Conservation (phyloP, 2,797 vertebrate genomes). For the Acanthurus tractus region DNA sequence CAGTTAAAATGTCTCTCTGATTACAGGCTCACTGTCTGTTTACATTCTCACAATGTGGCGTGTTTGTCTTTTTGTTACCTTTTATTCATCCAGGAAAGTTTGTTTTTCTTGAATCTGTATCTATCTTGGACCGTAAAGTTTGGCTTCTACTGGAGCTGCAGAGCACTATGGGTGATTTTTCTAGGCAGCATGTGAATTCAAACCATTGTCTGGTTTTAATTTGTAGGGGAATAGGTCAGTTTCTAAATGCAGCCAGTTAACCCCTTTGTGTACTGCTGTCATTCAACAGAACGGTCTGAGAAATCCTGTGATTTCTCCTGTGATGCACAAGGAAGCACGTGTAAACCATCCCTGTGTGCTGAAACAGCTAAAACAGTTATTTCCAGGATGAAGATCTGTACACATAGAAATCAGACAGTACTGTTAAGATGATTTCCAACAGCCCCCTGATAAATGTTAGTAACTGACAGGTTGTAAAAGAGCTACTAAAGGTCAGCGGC, state of each 20-base stretch:
- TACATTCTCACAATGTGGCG: constrained; percentile 17
- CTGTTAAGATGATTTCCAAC: constrained; percentile 32
- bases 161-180: not conserved
- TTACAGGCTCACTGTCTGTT: constrained; percentile 55
- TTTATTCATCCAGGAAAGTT: too few relatives aligned
- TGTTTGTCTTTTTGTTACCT: not conserved
- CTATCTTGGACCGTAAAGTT: not conserved
- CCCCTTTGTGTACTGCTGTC: not conserved
- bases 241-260: constrained; percentile 8
- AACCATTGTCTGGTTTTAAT: constrained; percentile 20
- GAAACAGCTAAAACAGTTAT: not conserved
- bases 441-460: constrained; percentile 46
- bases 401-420: constrained; percentile 14
- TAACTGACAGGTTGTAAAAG: constrained; percentile 74
- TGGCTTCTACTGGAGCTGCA: not conserved
- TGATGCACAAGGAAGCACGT: not conserved
- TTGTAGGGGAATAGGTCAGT: not conserved
- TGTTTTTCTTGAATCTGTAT: not conserved
- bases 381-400: constrained; percentile 3
- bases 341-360: not conserved
- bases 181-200: not conserved
- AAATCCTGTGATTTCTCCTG: not conserved
- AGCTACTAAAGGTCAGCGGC: constrained; percentile 65
- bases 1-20: constrained; percentile 46
- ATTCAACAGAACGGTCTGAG: not conserved